These are phyloP conservation scores for Prunella strophiata DNA, from an alignment of 2,797 vertebrate species.

Conservation along the genomic window DNA sequence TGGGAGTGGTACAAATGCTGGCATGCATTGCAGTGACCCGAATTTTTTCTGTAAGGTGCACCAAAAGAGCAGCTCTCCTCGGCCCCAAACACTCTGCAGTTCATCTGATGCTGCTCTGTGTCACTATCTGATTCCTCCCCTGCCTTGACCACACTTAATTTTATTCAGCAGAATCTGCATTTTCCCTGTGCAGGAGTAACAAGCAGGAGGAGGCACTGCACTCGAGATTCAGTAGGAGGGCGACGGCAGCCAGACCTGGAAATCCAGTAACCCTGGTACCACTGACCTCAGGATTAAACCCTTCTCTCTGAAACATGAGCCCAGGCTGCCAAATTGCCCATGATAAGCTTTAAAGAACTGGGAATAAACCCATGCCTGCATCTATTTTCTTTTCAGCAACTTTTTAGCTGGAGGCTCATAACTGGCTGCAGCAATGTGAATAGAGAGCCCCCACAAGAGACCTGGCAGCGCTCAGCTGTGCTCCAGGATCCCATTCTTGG, in stretches of 20 bases:
- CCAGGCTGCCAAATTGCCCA: background rate
- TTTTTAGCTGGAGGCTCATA: slow-evolving; percentile 15
- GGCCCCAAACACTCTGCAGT: background rate
- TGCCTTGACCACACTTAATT: background rate
- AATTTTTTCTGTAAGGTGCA: fast-evolving
- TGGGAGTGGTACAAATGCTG: background rate
- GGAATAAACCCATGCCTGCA: background rate
- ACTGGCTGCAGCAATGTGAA: background rate
- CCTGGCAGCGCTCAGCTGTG: background rate
- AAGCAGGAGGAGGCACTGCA: background rate
- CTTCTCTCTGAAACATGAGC: background rate
- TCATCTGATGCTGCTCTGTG: background rate
- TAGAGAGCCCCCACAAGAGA: background rate
- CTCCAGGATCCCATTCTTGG: background rate
- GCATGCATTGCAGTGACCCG: too few species aligned
- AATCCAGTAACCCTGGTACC: background rate
- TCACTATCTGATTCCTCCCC: background rate
- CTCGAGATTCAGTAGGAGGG: background rate
- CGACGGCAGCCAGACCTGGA: background rate
- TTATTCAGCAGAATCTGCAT: background rate
- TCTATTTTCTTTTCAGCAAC: background rate
- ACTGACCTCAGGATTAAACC: background rate
- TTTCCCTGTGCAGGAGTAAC: background rate
- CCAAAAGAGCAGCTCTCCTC: background rate
- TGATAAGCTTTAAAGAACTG: background rate